Base-by-base conservation (phyloP, 2,113 vertebrate species). In the Microcebus tavaratra region DNA sequence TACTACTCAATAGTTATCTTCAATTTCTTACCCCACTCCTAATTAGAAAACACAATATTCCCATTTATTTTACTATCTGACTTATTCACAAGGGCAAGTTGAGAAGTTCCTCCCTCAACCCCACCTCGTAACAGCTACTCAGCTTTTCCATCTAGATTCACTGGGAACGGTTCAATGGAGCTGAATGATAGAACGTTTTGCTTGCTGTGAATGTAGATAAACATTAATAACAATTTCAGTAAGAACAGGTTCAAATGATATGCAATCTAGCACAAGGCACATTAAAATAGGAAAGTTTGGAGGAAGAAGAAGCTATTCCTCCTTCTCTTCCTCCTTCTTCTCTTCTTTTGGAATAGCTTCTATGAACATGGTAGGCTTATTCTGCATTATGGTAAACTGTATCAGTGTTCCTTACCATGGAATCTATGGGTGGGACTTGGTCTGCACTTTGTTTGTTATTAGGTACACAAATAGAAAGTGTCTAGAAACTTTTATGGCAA, bases 41-140 rank as follows among this genome's bases (percentile, higher is more conserved):
- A 88, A 20, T 18, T 90, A 90, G 45, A 61, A 81, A 94, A 65
- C 36, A 89, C 61, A 67, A 48, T 70, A 42, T 39, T 93, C 27
- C 55, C 18, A n/a, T 59, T 92, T 70, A 21, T 57, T 85, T 89
- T 88, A n/a, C 27, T 81, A 8, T 78, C 23, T 84, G 53, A 94
- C 50, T 70, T 23, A 80, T 76, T 87, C 25, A 67, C 21, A 92
- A 55, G 5, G 39, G 50, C 42, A 65, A 53, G 14, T 17, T 76
- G 63, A 81, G 53, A 80, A 57, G 45, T 8, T 55, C 7, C 1
- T 65, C 11, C 14, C 34, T 72, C 15, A 68, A 20, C 9, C 31
- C 10, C 31, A 3, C 3, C 31, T 20, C 1, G 1, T 8, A 87
- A 34, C 0, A 87, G 57, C 31, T 34, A 9, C 17, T 12, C 20